Evolutionary conservation across 2,888 invertebrate species (phyloP), one percentile per base, ranked within the genome.

Genomic region (Metalampra italica): DNA sequence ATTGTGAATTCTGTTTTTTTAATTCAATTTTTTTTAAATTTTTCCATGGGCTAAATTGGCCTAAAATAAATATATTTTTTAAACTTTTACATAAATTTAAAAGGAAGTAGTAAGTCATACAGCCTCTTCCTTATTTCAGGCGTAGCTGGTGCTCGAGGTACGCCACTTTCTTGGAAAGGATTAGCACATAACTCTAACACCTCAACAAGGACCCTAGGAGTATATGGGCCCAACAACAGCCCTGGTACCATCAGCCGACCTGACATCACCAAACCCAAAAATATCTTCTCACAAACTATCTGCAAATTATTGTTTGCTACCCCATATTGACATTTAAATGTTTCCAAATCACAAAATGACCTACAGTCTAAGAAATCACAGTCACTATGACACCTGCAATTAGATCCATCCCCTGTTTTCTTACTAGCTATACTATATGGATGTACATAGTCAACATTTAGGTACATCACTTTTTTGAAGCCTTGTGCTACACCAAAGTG

Each of bases 351-450:
- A 68, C 94, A 94, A 50, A 85, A 76, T 0, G 93, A 92, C 39
- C 91, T 81, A 64, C 94, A 94, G 62, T 94, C 93, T 57, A 91
- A 91, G 66, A 91, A 91, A 68, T 92, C 91, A 75, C 94, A 94
- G 62, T 94, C 93, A 43, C 88, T 85, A 66, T 94, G 91, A 22
- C 68, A 74, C 9, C 79, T 73, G 68, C 94, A 94, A 8, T 68
- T 64, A 14, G 76, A 73, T 7, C 79, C 78, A 57, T 86, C 83
- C 9, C 78, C 79, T 9, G 90, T 83, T 29, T 92, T 74, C 45
- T 75, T 82, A 59, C 85, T 86, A 7, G 90, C 81, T 22, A 91
- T 78, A 7, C 90, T 87, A 47, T 84, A 80, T 12, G 93, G 92
- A 62, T 92, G 91, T 3, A 92, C 91, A 1, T 91, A 90, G 60